These are phyloP conservation scores for Neria commutata DNA, from an alignment of 2,888 invertebrate genomes.

Conservation along the genomic window DNA sequence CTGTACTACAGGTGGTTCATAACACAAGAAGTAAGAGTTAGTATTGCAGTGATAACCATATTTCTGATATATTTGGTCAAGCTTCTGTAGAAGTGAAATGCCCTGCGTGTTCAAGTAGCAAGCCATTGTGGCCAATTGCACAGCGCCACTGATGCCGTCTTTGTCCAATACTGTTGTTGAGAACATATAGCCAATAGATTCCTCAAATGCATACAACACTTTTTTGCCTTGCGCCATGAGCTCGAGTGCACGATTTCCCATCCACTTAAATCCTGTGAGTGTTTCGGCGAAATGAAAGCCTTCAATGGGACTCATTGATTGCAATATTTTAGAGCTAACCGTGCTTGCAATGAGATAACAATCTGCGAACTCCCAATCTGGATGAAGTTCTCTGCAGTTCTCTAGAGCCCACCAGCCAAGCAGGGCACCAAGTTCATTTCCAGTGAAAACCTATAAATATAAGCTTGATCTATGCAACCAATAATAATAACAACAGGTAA, in stretches of 20 bases:
- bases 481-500: too few relatives aligned
- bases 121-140: constrained; percentile 77
- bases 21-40: constrained; percentile 90
- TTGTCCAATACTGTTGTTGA: constrained; percentile 87
- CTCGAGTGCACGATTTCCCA: constrained; percentile 85
- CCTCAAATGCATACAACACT: constrained; percentile 95
- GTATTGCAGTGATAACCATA: constrained; percentile 89
- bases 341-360: constrained; percentile 90
- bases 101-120: constrained; percentile 69
- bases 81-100: constrained; percentile 67
- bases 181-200: constrained; percentile 98
- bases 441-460: constrained; percentile 69
- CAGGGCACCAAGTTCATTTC: constrained; percentile 93
- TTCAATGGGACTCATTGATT: constrained; percentile 78
- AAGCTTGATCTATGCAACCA: constrained; percentile 68
- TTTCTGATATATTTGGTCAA: constrained; percentile 77
- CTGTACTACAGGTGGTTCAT: constrained; percentile 72
- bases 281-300: constrained; percentile 85
- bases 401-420: constrained; percentile 92
- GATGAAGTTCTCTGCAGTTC: constrained; percentile 63
- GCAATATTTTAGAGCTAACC: constrained; percentile 94
- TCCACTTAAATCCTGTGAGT: constrained; percentile 99
- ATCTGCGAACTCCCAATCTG: constrained; percentile 60
- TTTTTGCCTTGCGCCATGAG: constrained; percentile 73
- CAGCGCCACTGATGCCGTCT: constrained; percentile 93